phyloP scores from a whole-genome alignment of 2,888 invertebrate species.

The Anoplius nigerrimus region DNA sequence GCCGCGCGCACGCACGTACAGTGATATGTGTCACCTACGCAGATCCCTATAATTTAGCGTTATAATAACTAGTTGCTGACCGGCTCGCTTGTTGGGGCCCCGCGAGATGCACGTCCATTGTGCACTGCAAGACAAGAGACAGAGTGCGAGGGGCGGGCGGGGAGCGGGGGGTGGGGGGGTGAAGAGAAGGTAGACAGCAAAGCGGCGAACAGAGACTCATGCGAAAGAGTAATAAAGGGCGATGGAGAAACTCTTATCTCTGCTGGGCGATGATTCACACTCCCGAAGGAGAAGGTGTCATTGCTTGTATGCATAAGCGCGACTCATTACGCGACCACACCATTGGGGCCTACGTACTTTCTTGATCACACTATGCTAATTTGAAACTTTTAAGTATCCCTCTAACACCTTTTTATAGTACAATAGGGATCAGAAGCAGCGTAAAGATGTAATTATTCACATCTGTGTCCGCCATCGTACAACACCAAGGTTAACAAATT shows the following conservation, averaged over 20 bases:
- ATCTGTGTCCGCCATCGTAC: too few relatives aligned
- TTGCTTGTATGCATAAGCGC: slow-evolving; percentile 68
- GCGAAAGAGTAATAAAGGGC: slow-evolving; percentile 4
- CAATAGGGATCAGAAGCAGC: slow-evolving; percentile 28
- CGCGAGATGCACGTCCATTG: slow-evolving; percentile 55
- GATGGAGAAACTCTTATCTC: slow-evolving; percentile 54
- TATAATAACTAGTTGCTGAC: slow-evolving; percentile 59
- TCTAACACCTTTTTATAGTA: slow-evolving; percentile 18
- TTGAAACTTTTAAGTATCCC: slow-evolving; percentile 32
- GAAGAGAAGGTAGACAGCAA: slow-evolving; percentile 18
- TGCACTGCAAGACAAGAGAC: slow-evolving; percentile 32
- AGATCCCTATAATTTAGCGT: slow-evolving; percentile 59
- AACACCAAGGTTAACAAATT: too few relatives aligned
- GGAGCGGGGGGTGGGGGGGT: slow-evolving; percentile 20
- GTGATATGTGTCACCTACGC: slow-evolving; percentile 51
- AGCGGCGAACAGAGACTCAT: background rate
- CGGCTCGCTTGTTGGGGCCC: slow-evolving; percentile 42
- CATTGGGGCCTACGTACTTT: slow-evolving; percentile 52
- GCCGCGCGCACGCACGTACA: background rate
- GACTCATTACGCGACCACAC: slow-evolving; percentile 61
- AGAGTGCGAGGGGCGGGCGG: slow-evolving; percentile 24
- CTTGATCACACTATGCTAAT: slow-evolving; percentile 51
- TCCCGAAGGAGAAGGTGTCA: slow-evolving; percentile 69
- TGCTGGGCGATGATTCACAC: slow-evolving; percentile 66
- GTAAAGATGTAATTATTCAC: background rate